Evolutionary conservation across 2,113 vertebrate species (phyloP).

Genomic region (Peromyscus californicus): DNA sequence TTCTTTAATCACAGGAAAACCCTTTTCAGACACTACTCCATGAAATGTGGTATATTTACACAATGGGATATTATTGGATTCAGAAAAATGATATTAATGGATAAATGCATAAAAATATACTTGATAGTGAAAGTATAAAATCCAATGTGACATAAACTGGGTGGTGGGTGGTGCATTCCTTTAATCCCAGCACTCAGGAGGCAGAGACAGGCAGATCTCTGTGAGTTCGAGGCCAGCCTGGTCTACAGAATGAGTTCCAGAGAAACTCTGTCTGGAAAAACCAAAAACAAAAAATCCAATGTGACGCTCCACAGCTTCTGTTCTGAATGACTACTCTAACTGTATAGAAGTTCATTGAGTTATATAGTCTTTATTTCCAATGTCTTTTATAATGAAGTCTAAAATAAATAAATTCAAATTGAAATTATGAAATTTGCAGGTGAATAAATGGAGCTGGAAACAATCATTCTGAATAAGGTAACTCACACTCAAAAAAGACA

Average conservation of each 20-base stretch:
- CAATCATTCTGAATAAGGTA: neutral
- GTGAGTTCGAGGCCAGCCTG: no score
- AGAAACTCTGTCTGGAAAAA: no score
- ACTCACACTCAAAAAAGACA: neutral
- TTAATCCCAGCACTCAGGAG: no score
- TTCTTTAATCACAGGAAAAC: constrained; percentile 36
- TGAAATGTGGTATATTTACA: neutral
- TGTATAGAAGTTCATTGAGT: neutral
- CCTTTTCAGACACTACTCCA: neutral
- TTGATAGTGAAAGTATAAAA: neutral
- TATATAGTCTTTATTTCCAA: neutral
- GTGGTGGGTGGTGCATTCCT: no score
- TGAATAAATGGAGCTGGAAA: neutral
- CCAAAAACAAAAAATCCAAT: neutral
- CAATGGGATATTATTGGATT: neutral
- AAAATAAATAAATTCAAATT: neutral
- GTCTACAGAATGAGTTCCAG: no score
- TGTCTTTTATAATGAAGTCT: neutral
- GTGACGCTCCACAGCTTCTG: neutral
- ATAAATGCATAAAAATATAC: neutral
- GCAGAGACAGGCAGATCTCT: no score
- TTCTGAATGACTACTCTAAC: neutral
- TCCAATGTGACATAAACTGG: no score
- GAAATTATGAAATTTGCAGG: neutral
- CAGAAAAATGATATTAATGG: neutral